Percentiles rank a stretch among this genome's conserved stretches.
Conservation (phyloP, 2,113 vertebrate genomes). For the Dolichotis patagonum region DNA sequence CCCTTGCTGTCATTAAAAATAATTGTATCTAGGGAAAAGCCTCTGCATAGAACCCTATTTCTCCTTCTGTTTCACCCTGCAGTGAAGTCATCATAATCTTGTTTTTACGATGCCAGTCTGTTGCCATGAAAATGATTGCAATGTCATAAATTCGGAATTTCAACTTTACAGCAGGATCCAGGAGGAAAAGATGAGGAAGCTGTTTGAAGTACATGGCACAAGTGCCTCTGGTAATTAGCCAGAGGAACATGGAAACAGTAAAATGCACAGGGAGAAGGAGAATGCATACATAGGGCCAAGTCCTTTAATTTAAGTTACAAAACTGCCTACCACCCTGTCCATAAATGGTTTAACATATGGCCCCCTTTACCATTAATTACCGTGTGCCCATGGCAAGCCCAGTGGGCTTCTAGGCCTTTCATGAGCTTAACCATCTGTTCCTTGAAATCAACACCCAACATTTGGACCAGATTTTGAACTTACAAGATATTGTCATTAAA, state of each 20-base stretch:
- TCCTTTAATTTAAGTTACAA: constrained; percentile 57
- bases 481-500: neutral
- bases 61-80: constrained; percentile 56
- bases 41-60: neutral
- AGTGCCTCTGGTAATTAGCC: constrained; percentile 69
- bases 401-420: constrained; percentile 50
- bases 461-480: neutral
- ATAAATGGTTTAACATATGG: constrained; percentile 74
- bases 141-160: constrained; percentile 73
- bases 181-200: constrained; percentile 62
- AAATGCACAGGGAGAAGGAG: constrained; percentile 51
- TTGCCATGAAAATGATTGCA: constrained; percentile 78
- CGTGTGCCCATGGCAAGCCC: constrained; percentile 68
- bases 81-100: constrained; percentile 70
- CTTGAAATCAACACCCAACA: constrained; percentile 53
- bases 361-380: constrained; percentile 74
- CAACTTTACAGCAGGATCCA: constrained; percentile 66
- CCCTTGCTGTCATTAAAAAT: constrained; percentile 54
- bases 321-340: constrained; percentile 38
- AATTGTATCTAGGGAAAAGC: constrained; percentile 26
- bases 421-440: constrained; percentile 62
- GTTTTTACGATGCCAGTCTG: constrained; percentile 77
- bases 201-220: neutral
- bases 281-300: constrained; percentile 14
- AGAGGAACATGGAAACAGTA: neutral